Percentiles rank a stretch among this genome's conserved stretches.
Conservation (phyloP, 2,797 vertebrate genomes). For the Sebastes hopkinsi region DNA sequence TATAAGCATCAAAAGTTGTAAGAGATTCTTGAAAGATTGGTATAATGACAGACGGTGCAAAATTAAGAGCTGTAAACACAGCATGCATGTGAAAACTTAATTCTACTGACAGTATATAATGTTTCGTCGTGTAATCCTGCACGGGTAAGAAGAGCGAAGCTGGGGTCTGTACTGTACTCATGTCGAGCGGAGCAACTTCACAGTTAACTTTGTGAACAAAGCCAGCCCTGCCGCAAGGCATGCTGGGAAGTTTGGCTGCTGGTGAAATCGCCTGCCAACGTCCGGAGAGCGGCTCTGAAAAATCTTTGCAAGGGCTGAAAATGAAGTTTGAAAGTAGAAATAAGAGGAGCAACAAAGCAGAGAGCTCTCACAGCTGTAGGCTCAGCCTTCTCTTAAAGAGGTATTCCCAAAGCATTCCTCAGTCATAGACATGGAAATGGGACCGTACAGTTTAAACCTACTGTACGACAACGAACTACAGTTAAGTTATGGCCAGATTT, state of each 20-base stretch:
- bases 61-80: slow-evolving; percentile 11
- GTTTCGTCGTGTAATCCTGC: slow-evolving; percentile 5
- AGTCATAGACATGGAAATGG: slow-evolving; percentile 5
- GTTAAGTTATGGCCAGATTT: neutral
- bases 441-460: neutral
- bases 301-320: slow-evolving; percentile 66
- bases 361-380: slow-evolving; percentile 59
- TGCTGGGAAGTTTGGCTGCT: slow-evolving; percentile 77
- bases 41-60: slow-evolving; percentile 8
- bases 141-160: neutral
- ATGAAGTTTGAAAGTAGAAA: slow-evolving; percentile 68
- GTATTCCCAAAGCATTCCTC: slow-evolving; percentile 57
- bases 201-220: slow-evolving; percentile 75
- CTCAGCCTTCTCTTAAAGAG: slow-evolving; percentile 70
- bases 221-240: slow-evolving; percentile 61
- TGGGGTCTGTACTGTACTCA: neutral
- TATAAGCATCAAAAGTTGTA: slow-evolving; percentile 9
- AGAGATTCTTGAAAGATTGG: slow-evolving; percentile 2
- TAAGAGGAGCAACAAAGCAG: slow-evolving; percentile 56
- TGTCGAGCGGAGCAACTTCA: slow-evolving; percentile 60
- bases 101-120: neutral
- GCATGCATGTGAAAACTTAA: neutral
- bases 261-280: slow-evolving; percentile 66
- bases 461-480: neutral
- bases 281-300: slow-evolving; percentile 58